Evolutionary conservation across 2,113 vertebrate species (phyloP), one percentile per base, ranked within the genome.

Genomic region (Pao palembangensis): DNA sequence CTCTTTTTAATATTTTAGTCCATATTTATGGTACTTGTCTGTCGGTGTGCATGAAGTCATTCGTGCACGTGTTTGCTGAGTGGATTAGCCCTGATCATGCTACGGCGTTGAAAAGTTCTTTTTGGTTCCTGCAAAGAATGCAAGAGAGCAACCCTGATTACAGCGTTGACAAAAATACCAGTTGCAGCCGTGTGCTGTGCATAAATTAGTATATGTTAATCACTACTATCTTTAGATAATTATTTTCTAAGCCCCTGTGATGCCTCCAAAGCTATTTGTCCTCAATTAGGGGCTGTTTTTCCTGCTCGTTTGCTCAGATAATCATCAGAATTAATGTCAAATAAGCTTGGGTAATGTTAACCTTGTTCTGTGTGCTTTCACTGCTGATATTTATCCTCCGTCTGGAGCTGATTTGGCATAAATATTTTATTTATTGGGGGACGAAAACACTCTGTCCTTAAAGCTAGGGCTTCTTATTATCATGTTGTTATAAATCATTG

Each of bases 241-340:
- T 80, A 62, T 80, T 81, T 67, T 51, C n/a, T 41, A 0, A 48
- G 55, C 71, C 62, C 48, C 71, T 61, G 53, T 31, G 69, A 70
- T 69, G 79, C 81, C 70, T 76, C 59, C 70, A 84, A 79, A 78
- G 77, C 81, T 76, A 64, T 78, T 78, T 74, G 61, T 71, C 62
- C 65, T 73, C 70, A 67, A 78, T 81, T 80, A 82, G 75, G 62
- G 49, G 61, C 56, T 57, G 75, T 80, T 79, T 79, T 31, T 44
- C 21, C 61, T 67, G 58, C 78, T 73, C 73, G 63, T 78, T 75
- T 77, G 63, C 70, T 65, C 66, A 53, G 78, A 78, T 78, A 67
- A 76, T 18, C 55, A 83, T 81, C 73, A 50, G 73, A 56, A 56
- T 58, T 47, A 58, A 43, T 59, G 64, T 67, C 74, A 82, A 86